Base-by-base conservation (phyloP, 2,888 invertebrate species). In the Sesia bembeciformis region DNA sequence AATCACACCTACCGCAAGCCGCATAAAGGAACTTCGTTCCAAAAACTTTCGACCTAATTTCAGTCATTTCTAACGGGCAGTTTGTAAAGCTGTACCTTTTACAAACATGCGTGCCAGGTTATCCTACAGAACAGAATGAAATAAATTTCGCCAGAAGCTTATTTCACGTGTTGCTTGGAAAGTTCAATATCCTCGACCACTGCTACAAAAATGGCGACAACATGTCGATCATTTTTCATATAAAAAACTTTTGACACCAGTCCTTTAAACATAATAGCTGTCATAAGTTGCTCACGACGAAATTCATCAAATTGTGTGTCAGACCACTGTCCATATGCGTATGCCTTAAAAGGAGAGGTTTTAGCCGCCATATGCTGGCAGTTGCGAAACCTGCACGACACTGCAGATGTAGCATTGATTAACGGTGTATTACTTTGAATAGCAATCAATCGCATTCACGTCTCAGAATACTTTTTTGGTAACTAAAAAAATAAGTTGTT, bases 311-410 rank as follows among this genome's bases (percentile, higher is more conserved):
- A 74, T 70, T 67, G 72, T 71, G 70, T 71, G 76, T 72, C 69
- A 65, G 64, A 60, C 61, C 63, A 65, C 62, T 50, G 66, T 60
- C 74, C 80, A 78, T 80, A 77, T 81, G 78, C 70, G 63, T 63
- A 57, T 56, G 59, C 84, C 82, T 63, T 84, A 81, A 74, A 83
- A 67, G 85, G 87, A 56, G 58, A 66, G 60, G 80, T 73, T 78
- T 81, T 83, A 84, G 82, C 61, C 68, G 78, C 84, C 86, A 86
- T 86, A 83, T 85, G 84, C 72, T 69, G 68, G 58, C 54, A 53
- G 72, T 74, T 76, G 69, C 64, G 72, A 70, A 76, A 76, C 69
- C 69, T 59, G 65, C 56, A 67, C 72, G 70, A 64, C 68, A 68
- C 65, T 65, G 70, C 78, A 81, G 75, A 81, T 83, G 71, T 62